Evolutionary conservation across 1,140 invertebrate species (phyloP).

Genomic region (Drosophila sp.): DNA sequence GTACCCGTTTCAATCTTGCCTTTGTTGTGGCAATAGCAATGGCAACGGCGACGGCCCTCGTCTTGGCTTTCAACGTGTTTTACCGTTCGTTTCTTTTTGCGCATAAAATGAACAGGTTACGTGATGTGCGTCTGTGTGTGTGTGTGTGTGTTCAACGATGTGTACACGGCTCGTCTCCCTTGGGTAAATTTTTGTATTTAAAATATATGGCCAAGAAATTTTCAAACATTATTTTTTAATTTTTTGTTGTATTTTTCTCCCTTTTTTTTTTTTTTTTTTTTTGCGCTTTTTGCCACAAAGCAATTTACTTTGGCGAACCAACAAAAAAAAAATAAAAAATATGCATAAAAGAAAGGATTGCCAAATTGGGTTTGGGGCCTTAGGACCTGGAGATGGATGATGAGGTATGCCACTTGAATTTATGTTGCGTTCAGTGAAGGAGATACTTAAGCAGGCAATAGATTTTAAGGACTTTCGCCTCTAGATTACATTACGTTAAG

Average conservation of each 20-base stretch:
- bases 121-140: constrained; percentile 26
- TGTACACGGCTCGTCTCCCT: constrained; percentile 60
- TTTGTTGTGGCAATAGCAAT: constrained; percentile 19
- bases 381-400: constrained; percentile 13
- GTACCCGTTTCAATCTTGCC: background rate
- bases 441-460: constrained; percentile 5
- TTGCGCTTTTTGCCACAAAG: constrained; percentile 42
- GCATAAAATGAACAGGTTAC: constrained; percentile 72
- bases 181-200: constrained; percentile 78
- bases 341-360: background rate
- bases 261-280: constrained; percentile 16
- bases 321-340: background rate
- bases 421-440: constrained; percentile 38
- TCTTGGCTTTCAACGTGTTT: constrained; percentile 80
- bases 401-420: constrained; percentile 35
- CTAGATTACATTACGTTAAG: background rate
- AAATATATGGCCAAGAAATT: constrained; percentile 79
- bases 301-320: constrained; percentile 42
- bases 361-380: constrained; percentile 18
- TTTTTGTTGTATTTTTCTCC: constrained; percentile 36
- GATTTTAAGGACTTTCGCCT: constrained; percentile 17
- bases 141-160: constrained; percentile 21
- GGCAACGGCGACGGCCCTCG: constrained; percentile 41
- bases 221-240: constrained; percentile 78
- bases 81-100: constrained; percentile 78